Evolutionary conservation across 2,888 invertebrate genomes (phyloP), one percentile per base, ranked within the genome.

Genomic region (Osedax frankpressi): DNA sequence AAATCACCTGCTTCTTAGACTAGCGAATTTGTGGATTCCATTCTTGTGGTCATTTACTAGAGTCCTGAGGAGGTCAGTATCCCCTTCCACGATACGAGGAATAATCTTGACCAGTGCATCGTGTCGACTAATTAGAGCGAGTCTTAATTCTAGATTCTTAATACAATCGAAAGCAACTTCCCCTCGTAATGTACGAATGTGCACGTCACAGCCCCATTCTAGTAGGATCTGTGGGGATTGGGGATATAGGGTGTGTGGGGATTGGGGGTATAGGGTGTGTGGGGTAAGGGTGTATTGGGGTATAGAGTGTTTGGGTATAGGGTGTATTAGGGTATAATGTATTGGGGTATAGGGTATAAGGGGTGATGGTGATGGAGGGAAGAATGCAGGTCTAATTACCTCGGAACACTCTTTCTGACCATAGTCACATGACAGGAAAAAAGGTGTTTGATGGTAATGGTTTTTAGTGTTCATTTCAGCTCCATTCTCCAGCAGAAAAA

Each of bases 191-290:
- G 81, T 82, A 60, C 76, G 79, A 28, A 78, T 76, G 73, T 81
- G 81, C 1, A 84, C 80, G 76, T 83, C 81, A 79, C 83, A 83
- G 6, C 84, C 84, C 82, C 83, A 84, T 75, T 84, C 84, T 69
- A 84, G 81, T 59, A 84, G 76, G 72, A 81, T 77, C 83, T 83
- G 78, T 44, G 44, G 6, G 44, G n/a, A n/a, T n/a, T n/a, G n/a
- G n/a, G n/a, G n/a, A n/a, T n/a, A n/a, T n/a, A 11, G 44, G 44
- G 44, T 44, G 44, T 44, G 44, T 44, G 44, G 6, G 44, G 6
- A 19, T 6, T 44, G 44, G 44, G 44, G 6, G 44, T 44, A 19
- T 44, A 44, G 44, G 6, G n/a, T n/a, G n/a, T n/a, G n/a, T n/a
- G n/a, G n/a, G n/a, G 44, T 44, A 19, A 11, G 44, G 19, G 44